Percentiles rank a stretch among this genome's conserved stretches.
Evolutionary conservation across 1,140 invertebrate species (phyloP).

Genomic region (Cheumatopsyche charites): DNA sequence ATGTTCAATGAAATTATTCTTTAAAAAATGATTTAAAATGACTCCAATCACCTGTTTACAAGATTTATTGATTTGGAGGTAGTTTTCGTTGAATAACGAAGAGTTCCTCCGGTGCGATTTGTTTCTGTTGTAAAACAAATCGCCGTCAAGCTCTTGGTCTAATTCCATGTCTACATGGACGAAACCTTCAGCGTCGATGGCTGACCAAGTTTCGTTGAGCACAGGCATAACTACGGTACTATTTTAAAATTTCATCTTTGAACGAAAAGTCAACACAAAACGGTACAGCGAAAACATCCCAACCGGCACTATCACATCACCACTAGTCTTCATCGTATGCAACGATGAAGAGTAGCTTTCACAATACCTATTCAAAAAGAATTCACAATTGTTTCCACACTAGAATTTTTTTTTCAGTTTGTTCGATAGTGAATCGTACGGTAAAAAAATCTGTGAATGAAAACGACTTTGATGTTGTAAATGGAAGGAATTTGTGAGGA

Average conservation of each 20-base stretch:
- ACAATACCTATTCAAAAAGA: too few species aligned
- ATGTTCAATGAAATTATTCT: too few species aligned
- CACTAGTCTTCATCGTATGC: background rate
- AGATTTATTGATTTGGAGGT: constrained; percentile 1
- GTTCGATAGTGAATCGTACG: too few species aligned
- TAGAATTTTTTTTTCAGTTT: too few species aligned
- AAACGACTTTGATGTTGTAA: too few species aligned
- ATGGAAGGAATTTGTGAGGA: too few species aligned
- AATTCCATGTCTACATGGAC: constrained; percentile 41
- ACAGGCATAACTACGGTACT: constrained; percentile 37
- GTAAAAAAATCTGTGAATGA: too few species aligned
- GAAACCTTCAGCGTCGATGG: constrained; percentile 44
- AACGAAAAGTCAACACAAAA: background rate
- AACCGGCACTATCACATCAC: background rate
- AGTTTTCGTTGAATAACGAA: background rate
- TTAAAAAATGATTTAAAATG: background rate
- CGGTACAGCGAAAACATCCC: too few species aligned
- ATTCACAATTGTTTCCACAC: too few species aligned
- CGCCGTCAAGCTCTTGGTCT: constrained; percentile 22
- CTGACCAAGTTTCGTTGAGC: constrained; percentile 38
- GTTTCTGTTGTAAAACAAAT: background rate
- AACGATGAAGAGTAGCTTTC: too few species aligned
- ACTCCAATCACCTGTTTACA: constrained; percentile 20
- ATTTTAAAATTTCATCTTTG: background rate
- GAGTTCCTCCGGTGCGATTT: background rate